Conservation (phyloP, 2,113 vertebrate genomes). For the Suncus etruscus region DNA sequence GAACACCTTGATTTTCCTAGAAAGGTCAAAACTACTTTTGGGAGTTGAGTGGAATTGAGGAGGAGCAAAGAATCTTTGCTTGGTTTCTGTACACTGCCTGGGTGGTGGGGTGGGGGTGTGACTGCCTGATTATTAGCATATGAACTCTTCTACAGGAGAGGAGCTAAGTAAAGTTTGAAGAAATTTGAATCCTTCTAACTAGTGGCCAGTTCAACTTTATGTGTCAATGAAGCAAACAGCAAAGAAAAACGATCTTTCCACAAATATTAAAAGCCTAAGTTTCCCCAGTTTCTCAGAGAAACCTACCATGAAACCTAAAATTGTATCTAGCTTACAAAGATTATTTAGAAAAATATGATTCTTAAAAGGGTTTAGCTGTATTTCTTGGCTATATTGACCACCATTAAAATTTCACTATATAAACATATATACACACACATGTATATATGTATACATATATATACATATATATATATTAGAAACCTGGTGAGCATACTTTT, state of each 20-base stretch:
- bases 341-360: constrained; percentile 30
- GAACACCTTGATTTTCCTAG: constrained; percentile 81
- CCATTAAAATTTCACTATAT: constrained; percentile 55
- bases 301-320: constrained; percentile 40
- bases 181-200: constrained; percentile 51
- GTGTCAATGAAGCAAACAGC: constrained; percentile 33
- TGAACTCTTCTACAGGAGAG: constrained; percentile 38
- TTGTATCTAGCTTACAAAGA: constrained; percentile 31
- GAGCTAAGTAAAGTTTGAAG: constrained; percentile 55
- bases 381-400: constrained; percentile 1
- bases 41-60: constrained; percentile 41
- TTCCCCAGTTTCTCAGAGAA: constrained; percentile 27
- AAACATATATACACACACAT: too few relatives aligned
- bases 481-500: constrained; percentile 2
- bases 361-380: constrained; percentile 21
- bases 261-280: neutral
- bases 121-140: constrained; percentile 4
- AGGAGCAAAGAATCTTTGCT: constrained; percentile 40
- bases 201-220: neutral
- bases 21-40: constrained; percentile 78
- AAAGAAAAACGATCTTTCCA: neutral
- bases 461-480: neutral
- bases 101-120: too few relatives aligned
- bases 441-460: too few relatives aligned
- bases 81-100: constrained; percentile 22